Evolutionary conservation across 2,797 vertebrate genomes (phyloP).

Genomic region (Cuculus canorus): DNA sequence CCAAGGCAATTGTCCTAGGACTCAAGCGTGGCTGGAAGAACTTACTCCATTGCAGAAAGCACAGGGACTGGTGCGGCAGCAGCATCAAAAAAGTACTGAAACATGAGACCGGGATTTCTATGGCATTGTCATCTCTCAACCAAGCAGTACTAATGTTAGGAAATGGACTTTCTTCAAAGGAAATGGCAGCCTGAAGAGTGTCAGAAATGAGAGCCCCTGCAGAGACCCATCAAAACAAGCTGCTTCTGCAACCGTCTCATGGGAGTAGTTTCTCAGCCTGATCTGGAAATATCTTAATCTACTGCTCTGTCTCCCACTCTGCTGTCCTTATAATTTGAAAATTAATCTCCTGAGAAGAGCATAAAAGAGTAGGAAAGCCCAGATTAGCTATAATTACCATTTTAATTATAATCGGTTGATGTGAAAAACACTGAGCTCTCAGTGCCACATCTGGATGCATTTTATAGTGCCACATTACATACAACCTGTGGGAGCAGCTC

Average conservation of each 20-base stretch:
- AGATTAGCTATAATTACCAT: not conserved
- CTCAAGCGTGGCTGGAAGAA: not conserved
- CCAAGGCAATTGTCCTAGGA: not conserved
- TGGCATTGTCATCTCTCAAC: not conserved
- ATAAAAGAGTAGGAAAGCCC: not conserved
- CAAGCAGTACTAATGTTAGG: slow-evolving; percentile 14
- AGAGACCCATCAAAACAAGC: slow-evolving; percentile 50
- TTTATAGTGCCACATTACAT: not conserved
- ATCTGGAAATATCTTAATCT: slow-evolving; percentile 8
- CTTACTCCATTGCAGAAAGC: accelerated
- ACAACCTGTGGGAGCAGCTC: not conserved
- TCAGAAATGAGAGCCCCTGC: slow-evolving; percentile 47
- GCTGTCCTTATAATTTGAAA: not conserved
- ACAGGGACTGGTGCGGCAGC: not conserved
- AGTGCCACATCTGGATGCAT: not conserved
- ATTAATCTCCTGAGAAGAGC: not conserved
- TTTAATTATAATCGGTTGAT: not conserved
- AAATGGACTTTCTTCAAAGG: slow-evolving; percentile 46
- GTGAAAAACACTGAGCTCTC: not conserved
- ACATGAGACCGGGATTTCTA: not conserved
- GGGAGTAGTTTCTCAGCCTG: not conserved
- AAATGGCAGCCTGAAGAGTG: slow-evolving; percentile 13
- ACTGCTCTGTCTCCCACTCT: not conserved
- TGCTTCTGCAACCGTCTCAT: not conserved
- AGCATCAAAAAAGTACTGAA: not conserved